Conservation (phyloP, 2,113 vertebrate genomes). For the Ciconia maguari region DNA sequence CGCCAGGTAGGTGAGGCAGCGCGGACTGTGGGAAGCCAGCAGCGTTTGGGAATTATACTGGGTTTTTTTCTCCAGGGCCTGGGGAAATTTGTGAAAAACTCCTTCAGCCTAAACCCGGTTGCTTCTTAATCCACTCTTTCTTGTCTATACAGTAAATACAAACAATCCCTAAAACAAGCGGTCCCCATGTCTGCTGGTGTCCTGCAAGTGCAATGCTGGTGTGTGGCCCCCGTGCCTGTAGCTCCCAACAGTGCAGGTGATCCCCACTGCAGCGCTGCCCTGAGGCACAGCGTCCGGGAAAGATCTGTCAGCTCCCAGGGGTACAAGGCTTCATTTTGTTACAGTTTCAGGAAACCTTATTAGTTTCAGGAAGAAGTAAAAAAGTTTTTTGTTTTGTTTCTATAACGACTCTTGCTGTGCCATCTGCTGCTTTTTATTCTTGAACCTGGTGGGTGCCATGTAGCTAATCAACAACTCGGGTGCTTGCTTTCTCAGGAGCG, state of each 20-base stretch:
- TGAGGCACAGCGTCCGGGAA: neutral
- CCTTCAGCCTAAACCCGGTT: neutral
- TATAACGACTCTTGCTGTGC: neutral
- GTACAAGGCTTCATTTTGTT: neutral
- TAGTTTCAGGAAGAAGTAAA: neutral
- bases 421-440: constrained; percentile 4
- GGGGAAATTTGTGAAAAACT: neutral
- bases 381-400: neutral
- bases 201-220: neutral
- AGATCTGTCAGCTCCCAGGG: neutral
- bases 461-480: neutral
- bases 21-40: neutral
- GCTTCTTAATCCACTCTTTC: neutral
- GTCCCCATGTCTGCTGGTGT: neutral
- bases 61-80: neutral
- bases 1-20: neutral
- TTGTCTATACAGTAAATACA: neutral
- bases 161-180: neutral
- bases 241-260: neutral
- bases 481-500: neutral
- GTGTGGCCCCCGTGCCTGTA: accelerated
- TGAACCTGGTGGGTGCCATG: neutral
- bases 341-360: neutral
- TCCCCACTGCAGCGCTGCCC: neutral
- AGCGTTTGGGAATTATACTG: neutral